A percentile compares a stretch with the other conserved stretches of the same genome.
phyloP scores from a whole-genome alignment of 1,140 invertebrate genomes.

The Drosophila tristis region DNA sequence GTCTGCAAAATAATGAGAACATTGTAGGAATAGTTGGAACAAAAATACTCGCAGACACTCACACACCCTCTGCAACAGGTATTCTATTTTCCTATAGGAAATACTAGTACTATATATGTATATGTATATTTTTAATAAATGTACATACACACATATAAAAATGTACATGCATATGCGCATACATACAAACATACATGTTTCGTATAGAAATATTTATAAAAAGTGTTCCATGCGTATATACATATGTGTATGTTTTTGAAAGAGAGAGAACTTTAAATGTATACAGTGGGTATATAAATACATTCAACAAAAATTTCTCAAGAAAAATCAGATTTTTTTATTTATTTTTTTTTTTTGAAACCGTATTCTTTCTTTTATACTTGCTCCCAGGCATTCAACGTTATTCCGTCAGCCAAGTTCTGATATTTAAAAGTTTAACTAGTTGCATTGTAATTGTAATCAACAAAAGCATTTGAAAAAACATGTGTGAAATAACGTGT shows the following conservation, averaged over 20 bases:
- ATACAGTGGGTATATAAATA: constrained; percentile 26
- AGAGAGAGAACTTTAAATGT: constrained; percentile 16
- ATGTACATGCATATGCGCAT: too few relatives aligned
- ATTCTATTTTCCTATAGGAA: too few relatives aligned
- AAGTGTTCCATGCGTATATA: constrained; percentile 15
- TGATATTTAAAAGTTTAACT: constrained; percentile 33
- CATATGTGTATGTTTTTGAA: constrained; percentile 14
- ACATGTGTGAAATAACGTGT: too few relatives aligned
- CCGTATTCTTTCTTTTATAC: constrained; percentile 48
- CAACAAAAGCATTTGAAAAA: too few relatives aligned
- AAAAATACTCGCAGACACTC: too few relatives aligned
- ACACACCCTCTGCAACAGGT: too few relatives aligned
- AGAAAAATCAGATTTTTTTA: constrained; percentile 40
- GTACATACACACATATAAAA: too few relatives aligned
- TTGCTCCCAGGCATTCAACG: constrained; percentile 44
- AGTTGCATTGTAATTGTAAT: not conserved
- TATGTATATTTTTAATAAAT: too few relatives aligned
- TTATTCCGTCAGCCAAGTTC: constrained; percentile 35
- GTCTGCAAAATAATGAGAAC: too few relatives aligned
- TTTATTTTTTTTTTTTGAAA: constrained; percentile 20
- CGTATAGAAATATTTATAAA: constrained; percentile 1
- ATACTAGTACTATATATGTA: too few relatives aligned
- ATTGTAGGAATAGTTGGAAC: too few relatives aligned
- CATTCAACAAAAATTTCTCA: constrained; percentile 48
- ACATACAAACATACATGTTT: not conserved